Evolutionary conservation across 2,797 vertebrate genomes (phyloP).

Genomic region (Lepilemur septentrionalis): DNA sequence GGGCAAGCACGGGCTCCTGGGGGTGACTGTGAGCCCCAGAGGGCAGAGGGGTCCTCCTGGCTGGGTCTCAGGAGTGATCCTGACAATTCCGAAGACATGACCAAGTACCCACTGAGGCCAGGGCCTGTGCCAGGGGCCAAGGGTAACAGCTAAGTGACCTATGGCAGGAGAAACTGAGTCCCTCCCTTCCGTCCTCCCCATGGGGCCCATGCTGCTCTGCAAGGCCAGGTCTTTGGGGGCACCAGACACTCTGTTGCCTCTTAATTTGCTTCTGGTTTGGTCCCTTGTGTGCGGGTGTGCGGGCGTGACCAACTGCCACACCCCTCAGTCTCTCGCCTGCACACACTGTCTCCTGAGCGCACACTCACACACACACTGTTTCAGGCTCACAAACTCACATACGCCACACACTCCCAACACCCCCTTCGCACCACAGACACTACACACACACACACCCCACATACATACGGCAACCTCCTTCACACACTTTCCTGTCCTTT

Average conservation of each 20-base stretch:
- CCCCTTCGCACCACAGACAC: background rate
- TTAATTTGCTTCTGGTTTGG: background rate
- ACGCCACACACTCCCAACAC: background rate
- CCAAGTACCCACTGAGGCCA: background rate
- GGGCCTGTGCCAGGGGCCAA: background rate
- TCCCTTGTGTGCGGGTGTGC: background rate
- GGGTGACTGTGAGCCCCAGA: background rate
- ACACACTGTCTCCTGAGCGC: background rate
- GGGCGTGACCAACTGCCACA: background rate
- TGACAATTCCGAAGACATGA: background rate
- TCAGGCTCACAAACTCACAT: background rate
- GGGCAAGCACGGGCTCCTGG: rapidly evolving
- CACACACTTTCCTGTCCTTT: background rate
- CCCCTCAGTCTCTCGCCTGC: background rate
- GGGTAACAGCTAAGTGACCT: background rate
- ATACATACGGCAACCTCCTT: background rate
- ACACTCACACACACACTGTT: background rate
- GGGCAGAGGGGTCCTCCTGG: background rate
- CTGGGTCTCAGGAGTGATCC: background rate
- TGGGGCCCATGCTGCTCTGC: too few relatives aligned
- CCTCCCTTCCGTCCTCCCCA: background rate
- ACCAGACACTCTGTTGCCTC: background rate
- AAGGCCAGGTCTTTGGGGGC: background rate
- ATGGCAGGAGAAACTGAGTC: background rate
- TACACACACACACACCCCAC: background rate